Evolutionary conservation across 2,888 invertebrate species (phyloP).

Genomic region (Rapana venosa): DNA sequence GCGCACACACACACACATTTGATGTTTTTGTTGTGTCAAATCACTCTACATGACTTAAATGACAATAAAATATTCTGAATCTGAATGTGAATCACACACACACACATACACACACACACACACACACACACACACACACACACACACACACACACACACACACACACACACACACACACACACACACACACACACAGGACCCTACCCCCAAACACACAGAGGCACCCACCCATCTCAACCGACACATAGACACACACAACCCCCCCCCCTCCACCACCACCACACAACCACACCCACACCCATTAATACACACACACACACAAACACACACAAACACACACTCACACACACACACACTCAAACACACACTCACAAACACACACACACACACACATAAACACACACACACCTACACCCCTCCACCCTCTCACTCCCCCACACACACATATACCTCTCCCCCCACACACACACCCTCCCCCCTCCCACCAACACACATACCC

Average conservation of each 20-base stretch:
- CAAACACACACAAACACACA: neutral
- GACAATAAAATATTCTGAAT: too few species aligned
- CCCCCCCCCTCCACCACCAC: too few species aligned
- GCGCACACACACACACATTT: neutral
- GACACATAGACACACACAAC: neutral
- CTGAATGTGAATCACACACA: too few species aligned
- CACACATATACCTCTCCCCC: too few species aligned
- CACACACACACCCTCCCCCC: neutral
- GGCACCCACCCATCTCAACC: neutral
- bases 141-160: neutral
- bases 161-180: neutral
- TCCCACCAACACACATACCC: neutral
- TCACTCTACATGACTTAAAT: too few species aligned
- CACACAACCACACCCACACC: neutral
- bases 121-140: neutral
- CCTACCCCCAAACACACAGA: neutral
- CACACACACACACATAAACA: too few species aligned
- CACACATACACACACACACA: too few species aligned
- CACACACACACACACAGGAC: neutral
- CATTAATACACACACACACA: conserved; percentile 6
- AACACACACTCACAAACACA: neutral
- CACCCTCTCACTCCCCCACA: neutral
- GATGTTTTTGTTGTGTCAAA: too few species aligned
- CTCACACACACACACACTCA: neutral
- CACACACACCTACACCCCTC: neutral